phyloP scores from a whole-genome alignment of 2,888 invertebrate genomes.

The Nymphalis polychloros region DNA sequence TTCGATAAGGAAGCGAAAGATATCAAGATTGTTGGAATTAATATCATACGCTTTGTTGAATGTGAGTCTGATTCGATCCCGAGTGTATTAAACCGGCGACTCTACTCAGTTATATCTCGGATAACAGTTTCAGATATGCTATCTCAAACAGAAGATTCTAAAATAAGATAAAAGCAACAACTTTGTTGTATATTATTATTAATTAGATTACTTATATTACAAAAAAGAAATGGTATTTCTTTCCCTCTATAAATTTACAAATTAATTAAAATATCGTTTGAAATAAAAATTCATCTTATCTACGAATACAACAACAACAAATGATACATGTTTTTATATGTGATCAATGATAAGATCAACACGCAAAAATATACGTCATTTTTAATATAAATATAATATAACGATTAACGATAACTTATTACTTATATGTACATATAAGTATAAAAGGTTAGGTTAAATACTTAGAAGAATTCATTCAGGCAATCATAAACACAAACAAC shows the following conservation, averaged over 20 bases:
- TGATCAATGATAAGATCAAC: too few species aligned
- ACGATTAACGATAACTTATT: not conserved
- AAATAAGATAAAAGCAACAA: conserved; percentile 25
- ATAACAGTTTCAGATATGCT: conserved; percentile 31
- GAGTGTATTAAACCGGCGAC: conserved; percentile 46
- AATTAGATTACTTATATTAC: not conserved
- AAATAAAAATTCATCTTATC: too few species aligned
- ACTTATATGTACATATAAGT: not conserved
- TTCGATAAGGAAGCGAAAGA: conserved; percentile 44
- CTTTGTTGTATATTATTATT: conserved; percentile 15
- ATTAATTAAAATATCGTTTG: too few species aligned
- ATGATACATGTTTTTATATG: too few species aligned
- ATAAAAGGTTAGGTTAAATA: not conserved
- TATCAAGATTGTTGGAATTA: conserved; percentile 45
- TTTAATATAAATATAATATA: too few species aligned
- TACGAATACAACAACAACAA: too few species aligned
- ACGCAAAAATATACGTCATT: too few species aligned
- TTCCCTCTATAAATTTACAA: too few species aligned
- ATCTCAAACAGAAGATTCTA: conserved; percentile 30
- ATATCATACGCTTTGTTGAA: conserved; percentile 47
- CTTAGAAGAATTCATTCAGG: not conserved
- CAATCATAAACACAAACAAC: conserved; percentile 6
- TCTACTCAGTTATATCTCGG: conserved; percentile 34
- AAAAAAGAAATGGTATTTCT: not conserved
- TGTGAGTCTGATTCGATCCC: conserved; percentile 48